Evolutionary conservation across 2,113 vertebrate species (phyloP), one percentile per base, ranked within the genome.

Genomic region (Ophthalmolycus amberensis): DNA sequence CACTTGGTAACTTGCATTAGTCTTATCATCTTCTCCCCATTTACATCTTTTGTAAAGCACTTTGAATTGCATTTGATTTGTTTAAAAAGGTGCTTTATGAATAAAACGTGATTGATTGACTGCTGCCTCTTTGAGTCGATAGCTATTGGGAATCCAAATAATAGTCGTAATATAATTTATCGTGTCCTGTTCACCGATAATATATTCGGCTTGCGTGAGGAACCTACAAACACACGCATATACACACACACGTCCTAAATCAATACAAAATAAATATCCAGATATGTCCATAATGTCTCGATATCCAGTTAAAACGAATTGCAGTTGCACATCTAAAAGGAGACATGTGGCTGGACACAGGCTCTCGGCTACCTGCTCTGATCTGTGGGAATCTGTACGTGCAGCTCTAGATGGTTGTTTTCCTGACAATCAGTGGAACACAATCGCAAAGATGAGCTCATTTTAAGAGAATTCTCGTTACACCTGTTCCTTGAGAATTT

Each of bases 101-200:
- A 18, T 15, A 46, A 83, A 44, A 65, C 29, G 1, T n/a, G 20
- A 52, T 52, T 22, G 18, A 52, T 54, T 54, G 9, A 52, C 32
- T 34, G 16, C 48, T 75, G 65, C 27, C 40, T 71, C 29, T 79
- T 52, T 68, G 27, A 71, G 62, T 75, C 72, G 32, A 32, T 16
- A 56, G 60, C 44, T 58, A 69, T 66, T 12, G 14, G 60, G 34
- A 79, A 69, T 82, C 25, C 16, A 81, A 75, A 50, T 80, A 60
- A n/a, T n/a, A 25, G n/a, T 6, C 14, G 32, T 37, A 62, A 20
- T 22, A 62, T 18, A 1, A 52, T 65, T 18, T 14, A 20, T 3
- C 5, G 54, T 20, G 34, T 66, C n/a, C 15, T 54, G 9, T 32
- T 64, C 8, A 64, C 44, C 72, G 38, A 38, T 11, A 27, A 38